Percentiles rank a stretch among this genome's conserved stretches.
Conservation (phyloP, 2,888 invertebrate species). For the Mimas tiliae region DNA sequence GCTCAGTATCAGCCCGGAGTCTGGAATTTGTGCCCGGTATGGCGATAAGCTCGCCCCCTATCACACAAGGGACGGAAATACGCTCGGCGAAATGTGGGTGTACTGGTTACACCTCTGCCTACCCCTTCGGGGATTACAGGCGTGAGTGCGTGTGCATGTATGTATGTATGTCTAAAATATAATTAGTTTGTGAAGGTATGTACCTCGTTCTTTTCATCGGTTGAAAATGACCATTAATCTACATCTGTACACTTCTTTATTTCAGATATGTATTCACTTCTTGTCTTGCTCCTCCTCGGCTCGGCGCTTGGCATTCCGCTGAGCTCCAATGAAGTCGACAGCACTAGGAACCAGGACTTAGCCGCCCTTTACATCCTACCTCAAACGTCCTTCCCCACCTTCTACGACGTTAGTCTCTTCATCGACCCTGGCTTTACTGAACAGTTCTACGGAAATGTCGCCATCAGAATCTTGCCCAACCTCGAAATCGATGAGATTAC, state of each 20-base stretch:
- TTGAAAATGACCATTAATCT: no score
- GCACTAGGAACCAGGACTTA: slow-evolving; percentile 33
- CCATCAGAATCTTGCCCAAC: slow-evolving; percentile 64
- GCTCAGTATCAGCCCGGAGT: no score
- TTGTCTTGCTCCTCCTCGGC: slow-evolving; percentile 60
- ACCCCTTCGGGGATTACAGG: no score
- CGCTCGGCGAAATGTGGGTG: no score
- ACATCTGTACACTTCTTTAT: slow-evolving; percentile 31
- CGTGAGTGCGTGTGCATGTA: no score
- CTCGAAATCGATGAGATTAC: slow-evolving; percentile 58
- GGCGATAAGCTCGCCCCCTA: no score
- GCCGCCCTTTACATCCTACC: slow-evolving; percentile 80
- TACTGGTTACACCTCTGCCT: no score
- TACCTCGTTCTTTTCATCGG: no score
- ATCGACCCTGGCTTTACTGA: slow-evolving; percentile 71
- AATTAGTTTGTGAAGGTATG: no score
- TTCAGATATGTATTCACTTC: slow-evolving; percentile 72
- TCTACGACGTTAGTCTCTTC: slow-evolving; percentile 79
- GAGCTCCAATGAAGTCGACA: slow-evolving; percentile 29
- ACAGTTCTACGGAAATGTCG: slow-evolving; percentile 73
- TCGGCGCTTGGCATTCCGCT: slow-evolving; percentile 53
- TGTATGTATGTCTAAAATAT: no score
- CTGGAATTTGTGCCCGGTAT: no score
- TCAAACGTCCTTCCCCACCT: slow-evolving; percentile 74
- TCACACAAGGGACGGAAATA: no score